Evolutionary conservation across 2,797 vertebrate genomes (phyloP).

Genomic region (Brotogeris chrysoptera): DNA sequence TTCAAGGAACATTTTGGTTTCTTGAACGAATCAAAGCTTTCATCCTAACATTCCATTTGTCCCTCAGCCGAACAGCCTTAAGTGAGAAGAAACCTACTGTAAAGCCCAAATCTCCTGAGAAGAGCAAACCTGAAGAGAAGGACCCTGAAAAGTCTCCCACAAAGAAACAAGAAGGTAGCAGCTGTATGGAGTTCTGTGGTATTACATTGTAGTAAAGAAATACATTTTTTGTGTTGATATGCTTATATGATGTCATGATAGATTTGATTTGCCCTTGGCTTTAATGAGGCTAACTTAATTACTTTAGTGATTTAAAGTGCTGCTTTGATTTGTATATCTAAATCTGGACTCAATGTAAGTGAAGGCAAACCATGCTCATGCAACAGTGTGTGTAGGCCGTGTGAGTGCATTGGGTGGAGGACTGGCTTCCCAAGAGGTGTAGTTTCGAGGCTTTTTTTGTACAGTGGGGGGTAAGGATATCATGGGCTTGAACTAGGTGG

Average conservation of each 20-base stretch:
- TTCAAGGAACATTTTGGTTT: not conserved
- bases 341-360: not conserved
- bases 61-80: conserved; percentile 86
- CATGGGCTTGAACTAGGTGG: not conserved
- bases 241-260: not conserved
- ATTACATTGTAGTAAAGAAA: not conserved
- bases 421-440: not conserved
- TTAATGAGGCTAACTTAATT: not conserved
- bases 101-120: conserved; percentile 96
- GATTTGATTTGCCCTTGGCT: not conserved
- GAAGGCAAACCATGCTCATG: not conserved
- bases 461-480: not conserved
- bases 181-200: not conserved
- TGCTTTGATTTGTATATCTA: not conserved
- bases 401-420: not conserved
- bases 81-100: conserved; percentile 96
- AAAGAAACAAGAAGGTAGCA: conserved; percentile 92
- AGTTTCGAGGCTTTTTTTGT: not conserved
- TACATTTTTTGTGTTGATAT: accelerated
- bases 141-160: conserved; percentile 95
- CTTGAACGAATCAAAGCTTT: not conserved
- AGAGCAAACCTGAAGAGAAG: conserved; percentile 93
- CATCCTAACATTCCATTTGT: not conserved
- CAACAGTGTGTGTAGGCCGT: accelerated
- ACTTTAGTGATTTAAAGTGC: not conserved